These are phyloP conservation scores for Aphelenchoides besseyi DNA, from an alignment of 1,140 invertebrate species.

Conservation along the genomic window DNA sequence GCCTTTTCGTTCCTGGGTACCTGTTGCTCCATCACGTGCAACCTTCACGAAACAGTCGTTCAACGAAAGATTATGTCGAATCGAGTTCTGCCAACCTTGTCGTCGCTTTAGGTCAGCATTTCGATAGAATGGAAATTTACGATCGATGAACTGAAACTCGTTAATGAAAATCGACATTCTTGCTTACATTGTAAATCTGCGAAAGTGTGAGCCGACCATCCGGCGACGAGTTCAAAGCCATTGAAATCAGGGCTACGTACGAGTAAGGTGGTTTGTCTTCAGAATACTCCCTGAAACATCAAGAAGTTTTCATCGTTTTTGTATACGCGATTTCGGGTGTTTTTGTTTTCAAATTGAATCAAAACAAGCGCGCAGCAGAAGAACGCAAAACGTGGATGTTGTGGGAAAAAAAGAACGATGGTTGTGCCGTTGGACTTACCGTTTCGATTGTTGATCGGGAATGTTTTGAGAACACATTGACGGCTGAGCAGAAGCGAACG, in stretches of 20 bases:
- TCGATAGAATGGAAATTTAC: slow-evolving; percentile 92
- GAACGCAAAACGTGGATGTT: not conserved
- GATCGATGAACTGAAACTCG: slow-evolving; percentile 84
- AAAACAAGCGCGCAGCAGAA: slow-evolving; percentile 1
- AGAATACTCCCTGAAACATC: slow-evolving; percentile 37
- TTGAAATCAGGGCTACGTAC: slow-evolving; percentile 70
- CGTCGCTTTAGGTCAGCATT: slow-evolving; percentile 68
- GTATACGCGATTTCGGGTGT: not conserved
- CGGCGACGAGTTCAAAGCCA: slow-evolving; percentile 68
- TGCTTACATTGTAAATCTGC: slow-evolving; percentile 84
- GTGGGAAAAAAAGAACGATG: not conserved
- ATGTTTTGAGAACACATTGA: slow-evolving; percentile 2
- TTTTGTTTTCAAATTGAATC: slow-evolving; percentile 12
- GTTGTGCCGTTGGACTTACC: not conserved
- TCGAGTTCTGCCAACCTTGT: slow-evolving; percentile 92
- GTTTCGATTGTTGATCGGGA: no score
- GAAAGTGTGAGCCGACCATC: slow-evolving; percentile 88
- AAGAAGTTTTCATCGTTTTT: not conserved
- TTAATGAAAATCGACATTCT: slow-evolving; percentile 67
- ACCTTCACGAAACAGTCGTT: slow-evolving; percentile 97
- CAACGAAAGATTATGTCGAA: slow-evolving; percentile 89
- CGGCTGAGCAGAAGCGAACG: no score
- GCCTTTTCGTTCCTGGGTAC: slow-evolving; percentile 68
- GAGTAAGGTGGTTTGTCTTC: slow-evolving; percentile 68
- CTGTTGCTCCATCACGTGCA: slow-evolving; percentile 46